Evolutionary conservation across 2,888 invertebrate species (phyloP).

Genomic region (Pemphredon lugubris): DNA sequence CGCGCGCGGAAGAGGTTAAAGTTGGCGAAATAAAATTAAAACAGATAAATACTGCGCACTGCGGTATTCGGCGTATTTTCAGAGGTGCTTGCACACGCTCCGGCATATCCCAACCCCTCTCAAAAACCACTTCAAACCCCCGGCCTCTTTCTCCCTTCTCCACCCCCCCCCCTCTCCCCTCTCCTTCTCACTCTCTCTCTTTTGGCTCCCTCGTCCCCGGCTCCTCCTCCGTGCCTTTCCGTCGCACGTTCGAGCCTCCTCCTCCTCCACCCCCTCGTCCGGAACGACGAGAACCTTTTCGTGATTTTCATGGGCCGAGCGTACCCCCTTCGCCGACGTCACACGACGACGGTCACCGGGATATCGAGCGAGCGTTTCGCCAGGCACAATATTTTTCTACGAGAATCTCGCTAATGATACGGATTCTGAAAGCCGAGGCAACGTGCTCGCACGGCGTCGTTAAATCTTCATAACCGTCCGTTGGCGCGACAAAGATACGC

Average conservation of each 20-base stretch:
- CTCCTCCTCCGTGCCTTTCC: conserved; percentile 3
- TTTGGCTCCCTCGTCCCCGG: neutral
- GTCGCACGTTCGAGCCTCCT: conserved; percentile 11
- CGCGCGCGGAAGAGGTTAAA: conserved; percentile 31
- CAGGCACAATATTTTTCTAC: conserved; percentile 46
- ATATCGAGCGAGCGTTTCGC: conserved; percentile 18
- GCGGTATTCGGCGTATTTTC: conserved; percentile 57
- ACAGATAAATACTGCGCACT: conserved; percentile 62
- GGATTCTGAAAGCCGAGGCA: conserved; percentile 13
- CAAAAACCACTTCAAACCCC: conserved; percentile 23
- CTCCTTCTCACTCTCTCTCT: conserved; percentile 8
- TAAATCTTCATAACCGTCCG: conserved; percentile 31
- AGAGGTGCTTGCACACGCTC: conserved; percentile 27
- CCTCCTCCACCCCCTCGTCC: neutral
- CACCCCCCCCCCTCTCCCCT: conserved; percentile 7
- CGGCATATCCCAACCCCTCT: conserved; percentile 3
- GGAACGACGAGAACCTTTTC: too few species aligned
- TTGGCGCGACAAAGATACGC: neutral
- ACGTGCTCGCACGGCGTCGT: neutral
- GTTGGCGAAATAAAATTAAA: conserved; percentile 64
- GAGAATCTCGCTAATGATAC: conserved; percentile 31
- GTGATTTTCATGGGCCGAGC: too few species aligned
- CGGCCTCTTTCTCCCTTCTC: neutral
- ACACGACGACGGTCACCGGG: conserved; percentile 2
- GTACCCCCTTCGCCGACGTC: too few species aligned